These are phyloP conservation scores for Colossoma macropomum DNA, from an alignment of 2,113 vertebrate species.

Conservation along the genomic window DNA sequence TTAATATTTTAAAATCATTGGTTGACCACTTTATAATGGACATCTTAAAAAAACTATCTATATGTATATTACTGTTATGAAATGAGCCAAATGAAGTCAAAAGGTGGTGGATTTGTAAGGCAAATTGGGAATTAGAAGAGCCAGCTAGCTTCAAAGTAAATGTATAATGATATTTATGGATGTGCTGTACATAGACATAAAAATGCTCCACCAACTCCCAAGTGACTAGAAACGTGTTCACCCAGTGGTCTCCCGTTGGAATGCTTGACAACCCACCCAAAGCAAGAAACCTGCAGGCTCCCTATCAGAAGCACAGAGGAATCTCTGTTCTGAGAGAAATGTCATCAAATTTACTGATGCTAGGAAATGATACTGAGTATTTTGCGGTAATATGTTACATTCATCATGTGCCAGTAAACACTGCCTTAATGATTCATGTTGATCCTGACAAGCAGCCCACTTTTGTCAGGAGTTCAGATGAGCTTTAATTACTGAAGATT, in stretches of 20 bases:
- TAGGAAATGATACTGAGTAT: neutral
- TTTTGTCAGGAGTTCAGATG: slow-evolving; percentile 13
- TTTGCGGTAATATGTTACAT: neutral
- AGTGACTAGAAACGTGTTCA: neutral
- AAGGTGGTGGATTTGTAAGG: neutral
- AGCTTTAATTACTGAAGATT: slow-evolving; percentile 48
- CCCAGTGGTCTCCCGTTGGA: neutral
- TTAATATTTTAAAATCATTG: too few relatives aligned
- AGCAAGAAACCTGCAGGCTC: neutral
- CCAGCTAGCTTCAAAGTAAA: neutral
- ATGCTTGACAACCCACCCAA: neutral
- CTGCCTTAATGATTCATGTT: neutral
- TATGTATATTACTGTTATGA: neutral
- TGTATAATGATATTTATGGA: neutral
- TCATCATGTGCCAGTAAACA: neutral
- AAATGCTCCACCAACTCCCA: neutral
- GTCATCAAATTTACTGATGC: neutral
- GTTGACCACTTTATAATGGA: neutral
- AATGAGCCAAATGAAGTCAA: neutral
- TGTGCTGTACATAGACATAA: neutral
- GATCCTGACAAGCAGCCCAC: neutral
- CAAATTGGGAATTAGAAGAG: slow-evolving; percentile 2
- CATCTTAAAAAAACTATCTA: neutral
- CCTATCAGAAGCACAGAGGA: neutral
- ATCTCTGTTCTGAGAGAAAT: neutral